Evolutionary conservation across 1,140 invertebrate species (phyloP).

Genomic region (Galendromus occidentalis): DNA sequence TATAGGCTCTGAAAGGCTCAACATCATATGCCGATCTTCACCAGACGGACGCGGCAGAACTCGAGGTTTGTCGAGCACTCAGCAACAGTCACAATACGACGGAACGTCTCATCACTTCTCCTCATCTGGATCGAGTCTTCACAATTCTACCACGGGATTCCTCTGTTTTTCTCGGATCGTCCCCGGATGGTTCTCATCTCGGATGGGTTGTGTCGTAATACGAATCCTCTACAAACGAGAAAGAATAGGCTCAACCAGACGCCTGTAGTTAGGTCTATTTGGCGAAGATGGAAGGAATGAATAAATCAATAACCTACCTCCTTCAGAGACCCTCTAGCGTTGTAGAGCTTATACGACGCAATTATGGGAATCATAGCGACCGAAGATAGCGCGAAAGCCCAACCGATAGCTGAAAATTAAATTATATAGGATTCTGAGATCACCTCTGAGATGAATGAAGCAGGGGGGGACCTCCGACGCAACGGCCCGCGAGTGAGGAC

Average conservation of each 20-base stretch:
- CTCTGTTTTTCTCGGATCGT: conserved; percentile 3
- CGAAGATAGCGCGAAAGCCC: conserved; percentile 46
- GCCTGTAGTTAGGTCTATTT: not conserved
- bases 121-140: too few species aligned
- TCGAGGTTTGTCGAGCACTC: too few species aligned
- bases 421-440: not conserved
- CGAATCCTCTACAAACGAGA: not conserved
- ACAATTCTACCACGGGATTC: not conserved
- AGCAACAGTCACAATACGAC: too few species aligned
- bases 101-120: too few species aligned
- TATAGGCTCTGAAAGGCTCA: too few species aligned
- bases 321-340: conserved; percentile 14
- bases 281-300: not conserved
- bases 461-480: not conserved
- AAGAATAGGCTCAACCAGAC: not conserved
- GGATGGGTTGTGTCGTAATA: not conserved
- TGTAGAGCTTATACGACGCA: conserved; percentile 17
- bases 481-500: not conserved
- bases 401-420: conserved; percentile 37
- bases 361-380: conserved; percentile 44
- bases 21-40: too few species aligned
- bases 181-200: conserved; percentile 3
- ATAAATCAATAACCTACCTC: conserved; percentile 12
- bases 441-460: not conserved
- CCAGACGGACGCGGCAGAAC: too few species aligned